These are phyloP conservation scores for Dicentrarchus labrax DNA, from an alignment of 2,113 vertebrate genomes.

Conservation along the genomic window DNA sequence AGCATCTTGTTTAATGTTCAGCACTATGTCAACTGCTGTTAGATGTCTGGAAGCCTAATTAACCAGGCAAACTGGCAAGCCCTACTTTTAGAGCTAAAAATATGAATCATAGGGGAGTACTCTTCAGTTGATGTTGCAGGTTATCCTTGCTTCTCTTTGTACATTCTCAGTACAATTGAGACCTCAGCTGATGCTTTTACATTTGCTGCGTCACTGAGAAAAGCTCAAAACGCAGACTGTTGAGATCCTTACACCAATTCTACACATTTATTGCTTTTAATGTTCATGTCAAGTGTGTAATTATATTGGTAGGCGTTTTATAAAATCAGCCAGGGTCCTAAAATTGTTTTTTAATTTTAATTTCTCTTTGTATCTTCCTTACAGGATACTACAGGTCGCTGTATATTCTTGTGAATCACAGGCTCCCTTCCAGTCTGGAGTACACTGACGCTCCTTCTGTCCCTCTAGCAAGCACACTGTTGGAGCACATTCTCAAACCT, in stretches of 20 bases:
- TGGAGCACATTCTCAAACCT: conserved; percentile 97
- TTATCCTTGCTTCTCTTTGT: neutral
- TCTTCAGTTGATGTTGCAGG: neutral
- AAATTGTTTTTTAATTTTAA: neutral
- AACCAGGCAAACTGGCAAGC: neutral
- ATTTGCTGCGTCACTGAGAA: neutral
- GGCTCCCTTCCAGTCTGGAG: conserved; percentile 95
- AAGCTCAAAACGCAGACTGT: neutral
- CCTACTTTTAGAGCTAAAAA: neutral
- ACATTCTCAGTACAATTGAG: neutral
- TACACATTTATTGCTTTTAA: no score
- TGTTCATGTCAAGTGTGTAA: neutral
- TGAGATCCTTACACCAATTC: no score
- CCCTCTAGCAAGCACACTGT: conserved; percentile 94
- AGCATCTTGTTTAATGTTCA: conserved; percentile 20
- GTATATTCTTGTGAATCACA: conserved; percentile 95
- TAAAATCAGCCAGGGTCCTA: neutral
- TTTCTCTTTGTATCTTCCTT: conserved; percentile 34
- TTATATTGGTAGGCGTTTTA: neutral
- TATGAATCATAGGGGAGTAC: neutral
- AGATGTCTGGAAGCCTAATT: neutral
- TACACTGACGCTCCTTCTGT: conserved; percentile 92
- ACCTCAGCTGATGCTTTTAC: neutral
- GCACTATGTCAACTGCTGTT: neutral
- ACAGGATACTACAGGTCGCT: conserved; percentile 95